Evolutionary conservation across 2,797 vertebrate species (phyloP), one percentile per base, ranked within the genome.

Genomic region (Alauda arvensis): DNA sequence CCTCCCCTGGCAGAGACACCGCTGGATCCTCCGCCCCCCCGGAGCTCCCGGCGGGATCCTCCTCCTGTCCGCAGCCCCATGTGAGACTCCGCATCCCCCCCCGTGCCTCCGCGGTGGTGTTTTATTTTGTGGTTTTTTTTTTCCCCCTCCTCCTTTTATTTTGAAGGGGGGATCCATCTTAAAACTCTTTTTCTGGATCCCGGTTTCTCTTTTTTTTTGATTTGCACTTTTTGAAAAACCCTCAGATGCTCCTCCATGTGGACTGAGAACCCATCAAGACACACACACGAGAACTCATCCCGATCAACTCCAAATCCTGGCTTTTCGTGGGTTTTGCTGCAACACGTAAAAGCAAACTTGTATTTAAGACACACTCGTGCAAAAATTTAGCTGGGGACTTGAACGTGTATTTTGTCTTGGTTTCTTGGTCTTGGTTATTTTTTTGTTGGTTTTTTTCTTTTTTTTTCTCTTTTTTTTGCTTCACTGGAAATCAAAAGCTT

Each of bases 181-280:
- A 67, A 89, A 93, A 93, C 82, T 91, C 2, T 84, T 52, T 52
- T 65, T 16, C 74, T 85, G 94, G 86, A 72, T 84, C 84, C 89
- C 68, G 0, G n/a, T 91, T 91, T 91, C 77, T 91, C 70, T 28
- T 45, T 90, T 90, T 96, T 96, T 90, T 96, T 96, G 62, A 93
- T 94, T 95, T 96, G 95, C 95, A 95, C 95, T 96, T 96, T 95
- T 87, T 12, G 67, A 92, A 77, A 43, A 25, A 68, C 77, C 74
- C 89, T 92, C 95, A 59, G 86, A 95, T 93, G 94, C 83, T 87
- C 61, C 91, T 94, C 89, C 92, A 85, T 89, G 91, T 90, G 92
- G 94, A 95, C 94, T 94, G 95, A 96, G 91, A 94, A 74, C 67
- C 77, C 90, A 52, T 91, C 92, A 40, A 85, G 91, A 28, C 84